A percentile compares a stretch with the other conserved stretches of the same genome.
These are phyloP conservation scores for Sthenelais limicola DNA, from an alignment of 2,888 invertebrate species.

Conservation along the genomic window DNA sequence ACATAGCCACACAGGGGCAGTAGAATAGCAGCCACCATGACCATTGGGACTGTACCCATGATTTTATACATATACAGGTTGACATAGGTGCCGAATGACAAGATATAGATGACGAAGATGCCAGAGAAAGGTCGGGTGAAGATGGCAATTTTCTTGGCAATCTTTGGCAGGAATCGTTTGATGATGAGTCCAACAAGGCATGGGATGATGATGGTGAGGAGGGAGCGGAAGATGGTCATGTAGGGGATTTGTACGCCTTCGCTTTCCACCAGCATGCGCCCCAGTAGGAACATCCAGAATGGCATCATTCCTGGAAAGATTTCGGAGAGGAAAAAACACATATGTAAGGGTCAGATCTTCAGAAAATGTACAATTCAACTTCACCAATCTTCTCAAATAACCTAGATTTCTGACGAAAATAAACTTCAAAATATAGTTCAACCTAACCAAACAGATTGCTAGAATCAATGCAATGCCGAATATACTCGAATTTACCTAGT, in stretches of 20 bases:
- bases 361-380: no score
- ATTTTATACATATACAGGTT: slow-evolving; percentile 72
- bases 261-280: slow-evolving; percentile 63
- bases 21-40: slow-evolving; percentile 68
- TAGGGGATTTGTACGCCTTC: slow-evolving; percentile 68
- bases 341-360: no score
- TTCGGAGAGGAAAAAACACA: not conserved
- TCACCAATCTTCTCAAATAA: no score
- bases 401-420: no score
- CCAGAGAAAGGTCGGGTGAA: slow-evolving; percentile 71
- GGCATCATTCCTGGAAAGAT: slow-evolving; percentile 73
- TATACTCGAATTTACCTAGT: no score
- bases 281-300: slow-evolving; percentile 74
- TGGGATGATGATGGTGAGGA: slow-evolving; percentile 72
- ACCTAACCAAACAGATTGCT: no score
- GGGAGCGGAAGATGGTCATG: slow-evolving; percentile 69
- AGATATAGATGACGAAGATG: slow-evolving; percentile 71
- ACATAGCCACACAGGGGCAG: slow-evolving; percentile 72
- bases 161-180: slow-evolving; percentile 62
- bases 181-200: slow-evolving; percentile 72
- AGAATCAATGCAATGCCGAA: no score
- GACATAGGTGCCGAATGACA: slow-evolving; percentile 71
- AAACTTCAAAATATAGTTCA: no score
- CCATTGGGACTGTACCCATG: slow-evolving; percentile 66
- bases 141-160: slow-evolving; percentile 67